These are phyloP conservation scores for Lateolabrax maculatus DNA, from an alignment of 2,797 vertebrate genomes.

Conservation along the genomic window DNA sequence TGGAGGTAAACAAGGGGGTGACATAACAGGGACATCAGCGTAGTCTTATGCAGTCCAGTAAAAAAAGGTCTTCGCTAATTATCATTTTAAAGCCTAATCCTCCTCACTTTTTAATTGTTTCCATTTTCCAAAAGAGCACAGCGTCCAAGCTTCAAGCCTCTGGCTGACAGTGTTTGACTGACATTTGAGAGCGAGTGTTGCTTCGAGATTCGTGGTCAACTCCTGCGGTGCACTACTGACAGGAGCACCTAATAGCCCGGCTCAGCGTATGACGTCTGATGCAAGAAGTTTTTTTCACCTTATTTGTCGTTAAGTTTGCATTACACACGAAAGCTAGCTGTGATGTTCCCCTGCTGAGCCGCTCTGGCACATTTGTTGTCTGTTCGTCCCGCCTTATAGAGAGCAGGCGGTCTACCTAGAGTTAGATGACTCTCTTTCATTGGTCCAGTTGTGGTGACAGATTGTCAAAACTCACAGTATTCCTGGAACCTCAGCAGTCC, in stretches of 20 bases:
- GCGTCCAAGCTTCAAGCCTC: not conserved
- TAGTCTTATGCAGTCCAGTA: not conserved
- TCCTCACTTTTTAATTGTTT: not conserved
- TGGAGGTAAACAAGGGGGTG: not conserved
- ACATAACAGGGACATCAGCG: not conserved
- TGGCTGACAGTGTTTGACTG: not conserved
- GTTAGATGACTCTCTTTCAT: too few species aligned
- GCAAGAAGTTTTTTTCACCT: too few species aligned
- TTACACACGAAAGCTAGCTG: too few species aligned
- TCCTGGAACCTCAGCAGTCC: too few species aligned
- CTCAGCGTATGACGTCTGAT: too few species aligned
- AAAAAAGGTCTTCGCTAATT: not conserved
- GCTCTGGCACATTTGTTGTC: not conserved
- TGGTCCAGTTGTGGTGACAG: not conserved
- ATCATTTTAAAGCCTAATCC: not conserved
- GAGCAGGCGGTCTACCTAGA: too few species aligned
- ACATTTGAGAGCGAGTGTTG: not conserved
- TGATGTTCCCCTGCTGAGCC: too few species aligned
- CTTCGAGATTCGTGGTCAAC: not conserved
- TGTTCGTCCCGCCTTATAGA: too few species aligned
- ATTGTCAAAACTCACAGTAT: too few species aligned
- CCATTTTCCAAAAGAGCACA: too few species aligned
- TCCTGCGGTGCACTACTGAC: not conserved
- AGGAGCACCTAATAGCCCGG: not conserved
- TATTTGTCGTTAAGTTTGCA: not conserved